A percentile compares a stretch with the other conserved stretches of the same genome.
Evolutionary conservation across 2,888 invertebrate genomes (phyloP).

Genomic region (Seladonia tumulorum): DNA sequence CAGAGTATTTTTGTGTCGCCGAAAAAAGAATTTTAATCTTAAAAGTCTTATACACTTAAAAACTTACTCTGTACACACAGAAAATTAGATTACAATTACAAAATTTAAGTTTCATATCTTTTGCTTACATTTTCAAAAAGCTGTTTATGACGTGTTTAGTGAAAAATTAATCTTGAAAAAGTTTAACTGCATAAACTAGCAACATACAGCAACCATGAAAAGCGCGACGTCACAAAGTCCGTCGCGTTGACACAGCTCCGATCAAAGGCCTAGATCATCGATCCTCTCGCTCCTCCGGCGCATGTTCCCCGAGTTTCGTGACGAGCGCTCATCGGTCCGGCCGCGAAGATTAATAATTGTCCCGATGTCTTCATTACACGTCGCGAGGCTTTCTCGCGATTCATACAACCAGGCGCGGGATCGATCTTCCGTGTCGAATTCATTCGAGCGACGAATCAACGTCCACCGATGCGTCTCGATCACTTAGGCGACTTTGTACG

Average conservation of each 20-base stretch:
- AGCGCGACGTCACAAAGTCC: not conserved
- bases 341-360: constrained; percentile 63
- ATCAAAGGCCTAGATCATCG: not conserved
- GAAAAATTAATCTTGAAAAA: not conserved
- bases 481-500: not conserved
- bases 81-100: too few relatives aligned
- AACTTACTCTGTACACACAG: too few relatives aligned
- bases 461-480: not conserved
- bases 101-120: not conserved
- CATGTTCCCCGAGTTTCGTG: constrained; percentile 53
- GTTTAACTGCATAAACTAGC: not conserved
- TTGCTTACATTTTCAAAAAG: not conserved
- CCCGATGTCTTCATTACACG: constrained; percentile 28
- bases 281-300: not conserved
- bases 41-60: not conserved
- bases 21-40: too few relatives aligned
- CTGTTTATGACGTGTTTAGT: not conserved
- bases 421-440: constrained; percentile 2
- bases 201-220: not conserved
- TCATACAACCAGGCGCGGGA: not conserved
- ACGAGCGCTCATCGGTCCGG: constrained; percentile 56
- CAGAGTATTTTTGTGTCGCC: too few relatives aligned
- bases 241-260: not conserved
- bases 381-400: constrained; percentile 18
- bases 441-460: not conserved